phyloP scores from a whole-genome alignment of 2,797 vertebrate genomes.

The Characodon lateralis region DNA sequence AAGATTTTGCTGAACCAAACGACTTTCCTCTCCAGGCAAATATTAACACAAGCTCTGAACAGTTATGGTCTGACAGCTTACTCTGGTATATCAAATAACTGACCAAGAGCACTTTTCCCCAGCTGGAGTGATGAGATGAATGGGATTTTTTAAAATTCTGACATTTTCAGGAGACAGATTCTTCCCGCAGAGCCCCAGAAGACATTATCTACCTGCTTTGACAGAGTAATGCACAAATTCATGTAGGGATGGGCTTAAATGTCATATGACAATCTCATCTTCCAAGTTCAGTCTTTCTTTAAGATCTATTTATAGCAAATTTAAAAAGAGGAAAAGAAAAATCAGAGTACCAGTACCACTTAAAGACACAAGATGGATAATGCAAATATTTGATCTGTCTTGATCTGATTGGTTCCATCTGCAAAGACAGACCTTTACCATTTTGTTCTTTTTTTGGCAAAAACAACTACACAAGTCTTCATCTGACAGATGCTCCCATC shows the following conservation, averaged over 20 bases:
- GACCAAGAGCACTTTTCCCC: conserved; percentile 4
- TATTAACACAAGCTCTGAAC: background rate
- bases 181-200: conserved; percentile 11
- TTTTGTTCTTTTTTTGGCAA: background rate
- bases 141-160: conserved; percentile 14
- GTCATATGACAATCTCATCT: background rate
- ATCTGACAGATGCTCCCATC: background rate
- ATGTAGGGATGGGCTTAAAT: background rate
- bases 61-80: conserved; percentile 1
- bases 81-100: conserved; percentile 7
- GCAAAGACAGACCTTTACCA: background rate
- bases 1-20: background rate
- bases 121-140: conserved; percentile 14
- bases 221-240: background rate
- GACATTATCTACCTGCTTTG: conserved; percentile 7
- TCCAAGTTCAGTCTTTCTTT: background rate
- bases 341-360: background rate
- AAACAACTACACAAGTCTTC: background rate
- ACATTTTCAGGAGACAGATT: conserved; percentile 23
- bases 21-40: background rate
- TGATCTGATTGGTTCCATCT: background rate
- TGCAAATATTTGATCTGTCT: background rate
- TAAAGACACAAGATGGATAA: background rate
- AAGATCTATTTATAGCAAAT: background rate
- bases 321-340: background rate